Percentiles rank a stretch among this genome's conserved stretches.
Conservation (phyloP, 2,888 invertebrate species). For the Epinotia ramella region DNA sequence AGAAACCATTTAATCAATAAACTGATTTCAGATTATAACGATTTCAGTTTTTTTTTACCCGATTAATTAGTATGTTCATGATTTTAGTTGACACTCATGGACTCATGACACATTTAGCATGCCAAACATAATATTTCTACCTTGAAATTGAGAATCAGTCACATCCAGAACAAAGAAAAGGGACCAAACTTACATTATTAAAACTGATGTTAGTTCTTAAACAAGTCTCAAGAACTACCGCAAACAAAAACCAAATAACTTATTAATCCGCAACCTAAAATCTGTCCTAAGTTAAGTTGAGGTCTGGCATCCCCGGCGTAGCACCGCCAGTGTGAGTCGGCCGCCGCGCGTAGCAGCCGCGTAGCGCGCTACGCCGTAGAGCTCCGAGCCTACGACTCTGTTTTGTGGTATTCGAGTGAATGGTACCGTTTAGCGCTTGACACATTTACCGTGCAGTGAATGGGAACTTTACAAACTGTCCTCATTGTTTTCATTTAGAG, state of each 20-base stretch:
- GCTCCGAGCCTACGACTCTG: conserved; percentile 45
- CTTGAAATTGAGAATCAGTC: neutral
- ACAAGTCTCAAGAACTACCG: conserved; percentile 1
- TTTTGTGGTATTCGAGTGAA: conserved; percentile 49
- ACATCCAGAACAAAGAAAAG: neutral
- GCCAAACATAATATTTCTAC: too few relatives aligned
- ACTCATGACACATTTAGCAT: too few relatives aligned
- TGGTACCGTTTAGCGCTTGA: conserved; percentile 44
- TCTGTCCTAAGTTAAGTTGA: conserved; percentile 50
- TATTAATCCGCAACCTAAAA: conserved; percentile 25
- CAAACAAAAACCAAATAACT: conserved; percentile 23
- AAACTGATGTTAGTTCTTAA: conserved; percentile 22
- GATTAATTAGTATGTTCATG: neutral
- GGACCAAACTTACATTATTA: conserved; percentile 1
- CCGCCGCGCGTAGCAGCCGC: conserved; percentile 60
- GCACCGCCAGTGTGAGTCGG: conserved; percentile 59
- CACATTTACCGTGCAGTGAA: conserved; percentile 46
- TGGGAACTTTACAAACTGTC: conserved; percentile 34
- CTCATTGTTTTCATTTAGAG: conserved; percentile 20
- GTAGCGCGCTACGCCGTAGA: conserved; percentile 59
- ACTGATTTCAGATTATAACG: too few relatives aligned
- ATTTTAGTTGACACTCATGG: neutral
- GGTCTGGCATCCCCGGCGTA: conserved; percentile 62
- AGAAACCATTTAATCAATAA: too few relatives aligned
- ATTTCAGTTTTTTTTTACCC: too few relatives aligned